Base-by-base conservation (phyloP, 2,113 vertebrate genomes). In the Eurypyga helias region DNA sequence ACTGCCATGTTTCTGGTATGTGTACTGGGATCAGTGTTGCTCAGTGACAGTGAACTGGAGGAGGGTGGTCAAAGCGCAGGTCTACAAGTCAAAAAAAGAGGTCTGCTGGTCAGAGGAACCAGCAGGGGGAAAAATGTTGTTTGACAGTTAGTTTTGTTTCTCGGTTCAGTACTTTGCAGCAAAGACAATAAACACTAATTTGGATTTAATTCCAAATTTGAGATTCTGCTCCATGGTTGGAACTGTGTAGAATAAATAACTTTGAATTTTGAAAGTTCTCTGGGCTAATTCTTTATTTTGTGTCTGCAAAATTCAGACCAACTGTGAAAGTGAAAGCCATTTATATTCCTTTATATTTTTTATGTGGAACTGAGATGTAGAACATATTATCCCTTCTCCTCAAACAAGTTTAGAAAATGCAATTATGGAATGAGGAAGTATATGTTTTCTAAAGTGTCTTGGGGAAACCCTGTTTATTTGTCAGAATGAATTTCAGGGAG, bases 51-150 rank as follows among this genome's bases (percentile, higher is more conserved):
- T 9, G 29, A 80, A 36, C 17, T 28, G 36, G 54, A 19, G n/a
- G 28, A 72, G 4, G 11, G 15, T 23, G 29, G 13, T 43, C 18
- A 9, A 17, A 46, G 17, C 14, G 14, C 24, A 20, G 24, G 15
- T 54, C 17, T 43, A n/a, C 24, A 23, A 7, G n/a, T 28, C 60
- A 54, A 38, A 61, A 38, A 61, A 28, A 11, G 14, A 11, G 55
- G 8, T 24, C 38, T 64, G 28, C 25, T 73, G 21, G 13, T 43
- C 16, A 20, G 62, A 61, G 15, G 10, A 61, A 52, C 8, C 41
- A 41, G 41, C 41, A n/a, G 16, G 19, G 17, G 0, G 1, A 2
- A 12, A 15, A 16, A 10, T 38, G 13, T 20, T 52, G 4, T 17
- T 61, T 48, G 52, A 21, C 9, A 43, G 24, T n/a, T 48, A 16